These are phyloP conservation scores for Lochmaea crataegi DNA, from an alignment of 2,888 invertebrate genomes.

Conservation along the genomic window DNA sequence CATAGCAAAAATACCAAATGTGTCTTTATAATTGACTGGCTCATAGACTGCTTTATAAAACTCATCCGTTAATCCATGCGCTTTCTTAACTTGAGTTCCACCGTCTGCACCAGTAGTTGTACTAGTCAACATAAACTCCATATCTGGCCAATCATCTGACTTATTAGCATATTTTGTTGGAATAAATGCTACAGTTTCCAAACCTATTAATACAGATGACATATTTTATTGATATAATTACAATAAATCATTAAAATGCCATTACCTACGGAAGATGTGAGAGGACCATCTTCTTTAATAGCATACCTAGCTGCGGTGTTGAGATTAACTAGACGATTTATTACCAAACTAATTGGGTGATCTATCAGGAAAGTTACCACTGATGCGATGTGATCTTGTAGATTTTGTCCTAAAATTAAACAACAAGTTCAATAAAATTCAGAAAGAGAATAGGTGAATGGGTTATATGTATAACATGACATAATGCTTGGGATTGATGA, in stretches of 20 bases:
- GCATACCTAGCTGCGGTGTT: constrained; percentile 87
- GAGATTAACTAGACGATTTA: constrained; percentile 83
- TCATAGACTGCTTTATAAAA: constrained; percentile 83
- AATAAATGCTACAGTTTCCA: constrained; percentile 90
- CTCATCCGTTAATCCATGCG: constrained; percentile 84
- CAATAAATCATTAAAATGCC: background rate
- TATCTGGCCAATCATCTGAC: constrained; percentile 91
- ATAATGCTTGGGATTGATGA: no score
- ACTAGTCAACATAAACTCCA: constrained; percentile 90
- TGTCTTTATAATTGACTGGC: constrained; percentile 79
- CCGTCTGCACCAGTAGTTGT: constrained; percentile 86
- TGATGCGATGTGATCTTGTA: constrained; percentile 92
- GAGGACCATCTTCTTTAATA: constrained; percentile 85
- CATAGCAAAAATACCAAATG: constrained; percentile 88
- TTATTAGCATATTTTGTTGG: constrained; percentile 89
- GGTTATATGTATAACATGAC: no score
- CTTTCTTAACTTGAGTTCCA: constrained; percentile 77
- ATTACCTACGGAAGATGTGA: constrained; percentile 82
- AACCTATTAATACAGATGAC: constrained; percentile 42
- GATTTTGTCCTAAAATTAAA: constrained; percentile 73
- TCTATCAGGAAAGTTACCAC: constrained; percentile 86
- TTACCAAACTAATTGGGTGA: constrained; percentile 82
- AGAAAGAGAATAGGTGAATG: no score
- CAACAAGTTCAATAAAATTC: no score
- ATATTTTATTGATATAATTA: background rate